These are phyloP conservation scores for Leucoma salicis DNA, from an alignment of 2,888 invertebrate species.

Conservation along the genomic window DNA sequence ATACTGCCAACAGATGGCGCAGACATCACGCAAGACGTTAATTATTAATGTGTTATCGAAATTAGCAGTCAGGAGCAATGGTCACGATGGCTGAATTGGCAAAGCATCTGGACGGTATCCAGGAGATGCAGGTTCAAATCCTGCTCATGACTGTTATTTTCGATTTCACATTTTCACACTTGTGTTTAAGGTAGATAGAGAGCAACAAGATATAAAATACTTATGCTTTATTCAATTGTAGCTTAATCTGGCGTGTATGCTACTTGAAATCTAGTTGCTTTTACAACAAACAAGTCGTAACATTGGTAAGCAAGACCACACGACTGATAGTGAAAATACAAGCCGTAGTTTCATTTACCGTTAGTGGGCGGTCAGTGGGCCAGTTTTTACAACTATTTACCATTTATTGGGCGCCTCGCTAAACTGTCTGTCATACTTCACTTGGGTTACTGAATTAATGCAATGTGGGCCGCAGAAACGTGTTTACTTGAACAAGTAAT, in stretches of 20 bases:
- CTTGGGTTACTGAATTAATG: conserved; percentile 18
- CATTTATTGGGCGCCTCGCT: conserved; percentile 61
- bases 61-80: no score
- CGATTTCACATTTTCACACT: no score
- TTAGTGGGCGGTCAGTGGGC: conserved; percentile 67
- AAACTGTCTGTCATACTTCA: conserved; percentile 53
- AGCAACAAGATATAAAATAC: no score
- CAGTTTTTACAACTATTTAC: conserved; percentile 76
- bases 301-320: conserved; percentile 34
- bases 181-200: no score
- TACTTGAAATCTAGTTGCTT: conserved; percentile 16
- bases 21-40: no score
- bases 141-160: no score
- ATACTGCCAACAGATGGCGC: no score
- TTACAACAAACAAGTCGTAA: conserved; percentile 28
- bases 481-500: conserved; percentile 23
- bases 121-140: no score
- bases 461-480: conserved; percentile 24
- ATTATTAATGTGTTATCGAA: no score
- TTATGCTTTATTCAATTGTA: conserved; percentile 1
- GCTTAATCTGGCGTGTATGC: conserved; percentile 9
- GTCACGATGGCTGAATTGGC: no score
- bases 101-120: no score
- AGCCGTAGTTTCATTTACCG: conserved; percentile 53
- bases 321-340: conserved; percentile 54